Conservation (phyloP, 2,113 vertebrate species). For the Anolis sagrei region DNA sequence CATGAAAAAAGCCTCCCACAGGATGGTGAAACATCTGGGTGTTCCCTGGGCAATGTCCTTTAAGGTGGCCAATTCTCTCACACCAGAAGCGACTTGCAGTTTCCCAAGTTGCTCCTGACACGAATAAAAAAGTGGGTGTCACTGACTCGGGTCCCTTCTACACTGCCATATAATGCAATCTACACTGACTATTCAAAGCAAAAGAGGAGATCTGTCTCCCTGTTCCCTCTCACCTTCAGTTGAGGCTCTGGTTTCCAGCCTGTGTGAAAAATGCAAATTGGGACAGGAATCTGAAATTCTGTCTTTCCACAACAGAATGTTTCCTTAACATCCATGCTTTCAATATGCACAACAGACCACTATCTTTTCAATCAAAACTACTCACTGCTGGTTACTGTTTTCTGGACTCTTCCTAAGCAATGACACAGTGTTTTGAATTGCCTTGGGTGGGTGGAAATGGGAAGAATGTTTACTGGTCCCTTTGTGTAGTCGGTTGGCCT, state of each 20-base stretch:
- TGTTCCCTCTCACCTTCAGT: background rate
- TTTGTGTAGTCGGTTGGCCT: constrained; percentile 3
- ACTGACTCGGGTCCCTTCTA: no score
- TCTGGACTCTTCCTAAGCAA: background rate
- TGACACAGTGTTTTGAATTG: constrained; percentile 9
- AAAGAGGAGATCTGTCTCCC: background rate
- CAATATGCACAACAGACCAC: constrained; percentile 3
- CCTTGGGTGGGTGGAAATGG: constrained; percentile 13
- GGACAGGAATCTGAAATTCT: constrained; percentile 36
- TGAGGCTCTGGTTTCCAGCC: background rate
- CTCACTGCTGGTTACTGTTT: background rate
- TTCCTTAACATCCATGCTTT: constrained; percentile 19
- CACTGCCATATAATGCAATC: no score
- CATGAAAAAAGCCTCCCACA: no score
- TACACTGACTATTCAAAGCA: rapidly evolving
- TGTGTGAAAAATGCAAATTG: background rate
- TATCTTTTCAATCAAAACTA: constrained; percentile 6
- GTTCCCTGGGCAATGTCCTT: no score
- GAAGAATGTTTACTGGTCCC: background rate
- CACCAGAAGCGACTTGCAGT: no score
- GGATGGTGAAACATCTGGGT: no score
- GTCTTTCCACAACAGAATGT: constrained; percentile 35
- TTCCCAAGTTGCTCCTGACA: no score
- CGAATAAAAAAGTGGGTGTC: no score
- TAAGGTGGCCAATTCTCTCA: no score